Conservation (phyloP, 1,140 invertebrate species). For the Venturia canescens region DNA sequence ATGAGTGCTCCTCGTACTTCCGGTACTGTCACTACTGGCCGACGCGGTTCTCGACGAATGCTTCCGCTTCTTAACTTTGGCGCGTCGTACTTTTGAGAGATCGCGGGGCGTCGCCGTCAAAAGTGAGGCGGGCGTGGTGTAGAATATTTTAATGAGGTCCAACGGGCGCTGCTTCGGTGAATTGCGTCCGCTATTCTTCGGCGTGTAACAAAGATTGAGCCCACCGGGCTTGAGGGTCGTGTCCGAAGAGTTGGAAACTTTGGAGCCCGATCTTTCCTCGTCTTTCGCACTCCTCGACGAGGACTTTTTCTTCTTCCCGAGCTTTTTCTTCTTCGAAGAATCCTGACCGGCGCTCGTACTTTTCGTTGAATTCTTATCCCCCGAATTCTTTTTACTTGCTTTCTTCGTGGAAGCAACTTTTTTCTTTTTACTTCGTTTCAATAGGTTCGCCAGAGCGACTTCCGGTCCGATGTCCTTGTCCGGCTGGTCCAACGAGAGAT, state of each 20-base stretch:
- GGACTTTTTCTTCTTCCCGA: slow-evolving; percentile 51
- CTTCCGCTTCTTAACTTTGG: slow-evolving; percentile 71
- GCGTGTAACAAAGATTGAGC: slow-evolving; percentile 28
- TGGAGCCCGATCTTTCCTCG: slow-evolving; percentile 41
- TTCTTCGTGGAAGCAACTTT: slow-evolving; percentile 60
- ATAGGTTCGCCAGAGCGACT: slow-evolving; percentile 62
- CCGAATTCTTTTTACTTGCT: slow-evolving; percentile 49
- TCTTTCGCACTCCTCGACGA: slow-evolving; percentile 38
- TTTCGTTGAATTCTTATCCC: slow-evolving; percentile 41
- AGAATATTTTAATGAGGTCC: slow-evolving; percentile 73
- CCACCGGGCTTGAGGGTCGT: slow-evolving; percentile 34
- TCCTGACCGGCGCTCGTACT: slow-evolving; percentile 40
- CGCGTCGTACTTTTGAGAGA: slow-evolving; percentile 70
- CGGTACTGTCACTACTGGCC: slow-evolving; percentile 73
- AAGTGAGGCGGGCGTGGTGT: slow-evolving; percentile 71
- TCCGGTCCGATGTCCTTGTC: slow-evolving; percentile 42
- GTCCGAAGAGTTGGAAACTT: slow-evolving; percentile 41
- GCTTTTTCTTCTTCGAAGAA: slow-evolving; percentile 50
- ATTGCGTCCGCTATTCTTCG: slow-evolving; percentile 54
- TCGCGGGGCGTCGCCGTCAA: slow-evolving; percentile 73
- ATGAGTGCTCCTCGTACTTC: slow-evolving; percentile 69
- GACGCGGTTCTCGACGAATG: slow-evolving; percentile 68
- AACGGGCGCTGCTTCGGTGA: slow-evolving; percentile 64
- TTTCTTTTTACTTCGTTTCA: slow-evolving; percentile 63
- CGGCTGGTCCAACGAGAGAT: slow-evolving; percentile 62